These are phyloP conservation scores for Haplochromis vanheusdeni DNA, from an alignment of 2,113 vertebrate genomes.

Conservation along the genomic window DNA sequence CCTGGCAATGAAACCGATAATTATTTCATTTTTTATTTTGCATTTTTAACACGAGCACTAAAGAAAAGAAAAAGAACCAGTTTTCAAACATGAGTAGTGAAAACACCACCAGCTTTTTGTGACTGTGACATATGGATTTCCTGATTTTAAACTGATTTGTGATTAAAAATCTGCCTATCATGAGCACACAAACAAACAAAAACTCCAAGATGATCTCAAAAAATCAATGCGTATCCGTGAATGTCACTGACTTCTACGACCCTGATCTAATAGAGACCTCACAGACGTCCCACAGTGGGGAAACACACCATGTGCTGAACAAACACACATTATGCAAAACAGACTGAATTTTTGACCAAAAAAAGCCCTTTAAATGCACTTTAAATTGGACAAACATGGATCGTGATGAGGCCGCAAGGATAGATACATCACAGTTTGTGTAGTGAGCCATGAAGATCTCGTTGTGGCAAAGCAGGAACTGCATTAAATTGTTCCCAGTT, in stretches of 20 bases:
- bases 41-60: background rate
- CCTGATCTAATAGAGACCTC: conserved; percentile 13
- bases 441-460: conserved; percentile 6
- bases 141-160: background rate
- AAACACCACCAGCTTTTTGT: background rate
- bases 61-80: background rate
- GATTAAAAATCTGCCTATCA: background rate
- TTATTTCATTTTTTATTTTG: background rate
- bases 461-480: background rate
- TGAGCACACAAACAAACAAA: background rate
- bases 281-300: background rate
- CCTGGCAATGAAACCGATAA: background rate
- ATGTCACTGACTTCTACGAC: background rate
- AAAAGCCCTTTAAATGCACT: background rate
- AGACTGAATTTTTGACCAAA: background rate
- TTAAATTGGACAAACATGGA: background rate
- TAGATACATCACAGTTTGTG: background rate
- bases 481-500: conserved; percentile 20
- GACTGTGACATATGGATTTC: background rate
- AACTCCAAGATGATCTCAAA: background rate
- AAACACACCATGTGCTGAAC: background rate
- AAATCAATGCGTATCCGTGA: conserved; percentile 6
- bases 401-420: background rate
- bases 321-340: conserved; percentile 15
- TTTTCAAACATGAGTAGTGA: background rate